phyloP scores from a whole-genome alignment of 2,797 vertebrate species.

The Peromyscus attwateri region DNA sequence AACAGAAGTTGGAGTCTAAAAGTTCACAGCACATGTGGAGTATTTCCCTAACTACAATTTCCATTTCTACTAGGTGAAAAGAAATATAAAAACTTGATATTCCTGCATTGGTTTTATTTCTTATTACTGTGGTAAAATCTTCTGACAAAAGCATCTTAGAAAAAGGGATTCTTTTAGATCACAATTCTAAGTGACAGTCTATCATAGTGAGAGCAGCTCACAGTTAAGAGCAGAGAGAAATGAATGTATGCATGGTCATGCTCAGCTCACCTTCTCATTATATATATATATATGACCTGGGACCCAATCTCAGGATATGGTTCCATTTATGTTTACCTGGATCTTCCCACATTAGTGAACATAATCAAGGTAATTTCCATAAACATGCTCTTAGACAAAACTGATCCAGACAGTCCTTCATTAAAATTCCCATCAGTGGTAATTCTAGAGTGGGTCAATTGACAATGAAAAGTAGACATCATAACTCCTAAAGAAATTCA shows the following conservation, averaged over 20 bases:
- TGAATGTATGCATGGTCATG: too few relatives aligned
- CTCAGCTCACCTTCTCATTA: too few relatives aligned
- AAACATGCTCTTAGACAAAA: background rate
- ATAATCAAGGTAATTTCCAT: background rate
- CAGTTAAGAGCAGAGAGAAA: background rate
- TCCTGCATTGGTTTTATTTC: background rate
- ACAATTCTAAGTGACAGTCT: background rate
- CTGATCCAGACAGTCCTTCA: background rate
- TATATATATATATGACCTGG: too few relatives aligned
- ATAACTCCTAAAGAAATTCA: background rate
- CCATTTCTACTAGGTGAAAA: constrained; percentile 3
- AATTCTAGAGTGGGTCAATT: background rate
- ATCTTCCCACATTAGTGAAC: background rate
- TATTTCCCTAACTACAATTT: background rate
- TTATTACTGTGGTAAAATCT: background rate
- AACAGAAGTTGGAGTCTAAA: background rate
- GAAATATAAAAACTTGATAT: background rate
- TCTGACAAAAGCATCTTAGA: background rate
- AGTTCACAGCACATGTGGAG: background rate
- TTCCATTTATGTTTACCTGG: background rate
- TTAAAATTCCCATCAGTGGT: background rate
- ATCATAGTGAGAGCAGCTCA: background rate
- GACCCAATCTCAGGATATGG: background rate
- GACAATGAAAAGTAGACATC: background rate
- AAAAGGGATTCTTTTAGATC: background rate